phyloP scores from a whole-genome alignment of 2,113 vertebrate genomes.

The Cyprinodon variegatus region DNA sequence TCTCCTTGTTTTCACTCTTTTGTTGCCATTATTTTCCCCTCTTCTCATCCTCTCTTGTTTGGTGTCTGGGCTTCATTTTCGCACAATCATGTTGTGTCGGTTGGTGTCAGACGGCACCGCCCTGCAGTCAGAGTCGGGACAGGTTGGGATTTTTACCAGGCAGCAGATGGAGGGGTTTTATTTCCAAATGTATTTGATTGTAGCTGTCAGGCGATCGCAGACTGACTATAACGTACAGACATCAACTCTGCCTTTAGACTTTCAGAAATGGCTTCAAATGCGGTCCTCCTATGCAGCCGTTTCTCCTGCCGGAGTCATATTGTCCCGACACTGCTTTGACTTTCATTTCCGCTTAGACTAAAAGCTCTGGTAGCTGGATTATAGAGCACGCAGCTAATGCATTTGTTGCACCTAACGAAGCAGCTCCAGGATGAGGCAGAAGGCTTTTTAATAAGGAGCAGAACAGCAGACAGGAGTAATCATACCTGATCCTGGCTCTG shows the following conservation, averaged over 20 bases:
- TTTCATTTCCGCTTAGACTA: neutral
- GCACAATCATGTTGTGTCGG: constrained; percentile 39
- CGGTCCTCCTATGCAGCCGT: neutral
- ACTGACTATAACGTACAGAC: neutral
- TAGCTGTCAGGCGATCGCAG: neutral
- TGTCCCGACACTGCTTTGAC: neutral
- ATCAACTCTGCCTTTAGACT: neutral
- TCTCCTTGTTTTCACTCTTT: constrained; percentile 7
- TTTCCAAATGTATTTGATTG: constrained; percentile 24
- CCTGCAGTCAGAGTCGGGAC: constrained; percentile 12
- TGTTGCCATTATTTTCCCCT: constrained; percentile 21
- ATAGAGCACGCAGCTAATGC: neutral
- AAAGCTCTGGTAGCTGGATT: neutral
- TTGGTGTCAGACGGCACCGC: constrained; percentile 25
- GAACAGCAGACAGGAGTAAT: constrained; percentile 1
- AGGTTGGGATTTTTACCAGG: constrained; percentile 26
- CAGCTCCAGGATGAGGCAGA: neutral
- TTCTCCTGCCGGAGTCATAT: neutral
- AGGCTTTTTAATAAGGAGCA: constrained; percentile 7
- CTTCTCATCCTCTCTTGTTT: constrained; percentile 40
- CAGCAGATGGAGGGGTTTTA: constrained; percentile 8
- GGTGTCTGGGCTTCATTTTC: constrained; percentile 53
- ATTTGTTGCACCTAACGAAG: neutral
- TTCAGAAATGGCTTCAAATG: neutral
- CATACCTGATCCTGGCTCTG: neutral